Evolutionary conservation across 2,888 invertebrate species (phyloP).

Genomic region (Matsumyia berberina): DNA sequence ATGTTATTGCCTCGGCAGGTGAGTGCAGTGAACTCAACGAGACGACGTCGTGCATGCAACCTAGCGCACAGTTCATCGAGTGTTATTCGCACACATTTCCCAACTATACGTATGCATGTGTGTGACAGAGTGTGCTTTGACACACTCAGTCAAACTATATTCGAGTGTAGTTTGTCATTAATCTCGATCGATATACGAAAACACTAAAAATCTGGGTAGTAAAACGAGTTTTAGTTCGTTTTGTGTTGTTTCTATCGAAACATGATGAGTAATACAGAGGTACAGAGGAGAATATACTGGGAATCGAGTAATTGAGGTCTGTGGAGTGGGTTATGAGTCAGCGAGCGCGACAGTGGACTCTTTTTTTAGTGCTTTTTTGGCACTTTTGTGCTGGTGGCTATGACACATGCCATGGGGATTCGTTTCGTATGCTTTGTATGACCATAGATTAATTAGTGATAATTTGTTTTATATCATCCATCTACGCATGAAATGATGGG

Average conservation of each 20-base stretch:
- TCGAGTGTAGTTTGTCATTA: slow-evolving; percentile 58
- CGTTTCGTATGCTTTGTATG: slow-evolving; percentile 10
- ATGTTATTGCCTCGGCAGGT: slow-evolving; percentile 73
- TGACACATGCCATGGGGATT: slow-evolving; percentile 36
- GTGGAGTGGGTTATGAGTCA: slow-evolving; percentile 68
- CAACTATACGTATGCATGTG: background rate
- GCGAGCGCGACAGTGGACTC: slow-evolving; percentile 25
- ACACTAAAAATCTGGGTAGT: slow-evolving; percentile 47
- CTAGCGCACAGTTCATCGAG: slow-evolving; percentile 45
- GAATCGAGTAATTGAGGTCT: slow-evolving; percentile 45
- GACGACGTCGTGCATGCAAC: slow-evolving; percentile 50
- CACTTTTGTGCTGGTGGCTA: slow-evolving; percentile 23
- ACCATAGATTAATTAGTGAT: slow-evolving; percentile 4
- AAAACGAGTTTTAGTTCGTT: slow-evolving; percentile 64
- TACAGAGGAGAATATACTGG: slow-evolving; percentile 21
- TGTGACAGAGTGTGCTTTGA: slow-evolving; percentile 38
- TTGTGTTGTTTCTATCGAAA: slow-evolving; percentile 56
- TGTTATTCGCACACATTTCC: slow-evolving; percentile 36
- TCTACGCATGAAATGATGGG: background rate
- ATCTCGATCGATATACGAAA: slow-evolving; percentile 58
- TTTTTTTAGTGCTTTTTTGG: slow-evolving; percentile 39
- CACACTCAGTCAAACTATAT: slow-evolving; percentile 41
- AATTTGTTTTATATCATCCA: background rate
- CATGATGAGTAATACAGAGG: slow-evolving; percentile 61
- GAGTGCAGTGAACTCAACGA: slow-evolving; percentile 73